These are phyloP conservation scores for Accipiter virgatus DNA, from an alignment of 2,113 vertebrate species.

Conservation along the genomic window DNA sequence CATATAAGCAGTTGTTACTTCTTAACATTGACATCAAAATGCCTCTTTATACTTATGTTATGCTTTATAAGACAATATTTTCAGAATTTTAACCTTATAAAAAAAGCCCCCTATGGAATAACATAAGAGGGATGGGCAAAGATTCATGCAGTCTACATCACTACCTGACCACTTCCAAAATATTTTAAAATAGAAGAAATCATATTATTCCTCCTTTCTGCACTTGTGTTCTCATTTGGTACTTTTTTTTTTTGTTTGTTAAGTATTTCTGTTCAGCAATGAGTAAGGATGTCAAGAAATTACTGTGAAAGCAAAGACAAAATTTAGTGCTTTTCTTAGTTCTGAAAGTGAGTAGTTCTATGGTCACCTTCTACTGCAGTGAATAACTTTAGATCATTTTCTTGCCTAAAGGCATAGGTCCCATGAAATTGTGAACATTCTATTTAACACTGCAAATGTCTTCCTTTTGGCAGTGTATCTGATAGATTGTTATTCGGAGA, in stretches of 20 bases:
- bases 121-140: neutral
- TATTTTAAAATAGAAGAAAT: neutral
- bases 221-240: neutral
- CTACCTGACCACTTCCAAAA: neutral
- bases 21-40: neutral
- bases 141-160: neutral
- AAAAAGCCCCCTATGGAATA: neutral
- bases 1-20: neutral
- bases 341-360: neutral
- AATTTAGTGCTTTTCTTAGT: neutral
- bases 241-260: too few species aligned
- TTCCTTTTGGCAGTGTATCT: neutral
- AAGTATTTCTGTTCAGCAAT: neutral
- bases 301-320: neutral
- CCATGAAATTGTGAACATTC: slow-evolving; percentile 17
- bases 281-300: neutral
- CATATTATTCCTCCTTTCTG: neutral
- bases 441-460: slow-evolving; percentile 29
- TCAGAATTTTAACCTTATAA: neutral
- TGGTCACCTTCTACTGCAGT: neutral
- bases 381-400: slow-evolving; percentile 2
- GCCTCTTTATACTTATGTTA: neutral
- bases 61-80: neutral
- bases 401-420: slow-evolving; percentile 1
- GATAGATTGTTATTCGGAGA: neutral